Evolutionary conservation across 2,113 vertebrate species (phyloP).

Genomic region (Ancistrus triradiatus): DNA sequence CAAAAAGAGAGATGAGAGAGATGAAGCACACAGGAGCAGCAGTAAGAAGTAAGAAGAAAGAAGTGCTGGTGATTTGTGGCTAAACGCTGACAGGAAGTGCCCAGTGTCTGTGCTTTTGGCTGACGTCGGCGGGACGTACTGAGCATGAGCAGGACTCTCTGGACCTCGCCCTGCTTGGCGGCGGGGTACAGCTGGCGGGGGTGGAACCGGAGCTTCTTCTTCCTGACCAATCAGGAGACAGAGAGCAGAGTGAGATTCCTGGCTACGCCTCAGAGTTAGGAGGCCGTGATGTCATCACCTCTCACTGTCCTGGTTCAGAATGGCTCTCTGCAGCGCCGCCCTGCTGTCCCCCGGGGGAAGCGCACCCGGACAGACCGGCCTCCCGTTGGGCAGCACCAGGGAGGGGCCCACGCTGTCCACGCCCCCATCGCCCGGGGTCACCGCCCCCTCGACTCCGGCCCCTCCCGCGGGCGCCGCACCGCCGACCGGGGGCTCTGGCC

Average conservation of each 20-base stretch:
- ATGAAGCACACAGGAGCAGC: too few species aligned
- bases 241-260: slow-evolving; percentile 15
- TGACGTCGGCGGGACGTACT: slow-evolving; percentile 75
- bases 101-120: too few species aligned
- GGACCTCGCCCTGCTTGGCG: slow-evolving; percentile 84
- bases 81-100: too few species aligned
- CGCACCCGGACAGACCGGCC: slow-evolving; percentile 74
- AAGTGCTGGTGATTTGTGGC: too few species aligned
- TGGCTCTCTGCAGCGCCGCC: slow-evolving; percentile 80
- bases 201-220: slow-evolving; percentile 89
- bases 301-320: slow-evolving; percentile 81
- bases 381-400: slow-evolving; percentile 76
- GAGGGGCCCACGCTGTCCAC: slow-evolving; percentile 83
- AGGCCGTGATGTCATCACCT: too few species aligned
- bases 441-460: slow-evolving; percentile 13
- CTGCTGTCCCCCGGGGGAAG: slow-evolving; percentile 77
- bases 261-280: not conserved
- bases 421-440: slow-evolving; percentile 67
- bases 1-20: too few species aligned
- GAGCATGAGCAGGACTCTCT: slow-evolving; percentile 87
- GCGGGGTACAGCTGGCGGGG: slow-evolving; percentile 85
- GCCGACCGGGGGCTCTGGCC: slow-evolving; percentile 50
- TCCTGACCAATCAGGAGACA: slow-evolving; percentile 61
- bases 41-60: too few species aligned
- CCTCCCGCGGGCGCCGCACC: slow-evolving; percentile 43